phyloP scores from a whole-genome alignment of 2,888 invertebrate species.

The Trachelus tabidus region DNA sequence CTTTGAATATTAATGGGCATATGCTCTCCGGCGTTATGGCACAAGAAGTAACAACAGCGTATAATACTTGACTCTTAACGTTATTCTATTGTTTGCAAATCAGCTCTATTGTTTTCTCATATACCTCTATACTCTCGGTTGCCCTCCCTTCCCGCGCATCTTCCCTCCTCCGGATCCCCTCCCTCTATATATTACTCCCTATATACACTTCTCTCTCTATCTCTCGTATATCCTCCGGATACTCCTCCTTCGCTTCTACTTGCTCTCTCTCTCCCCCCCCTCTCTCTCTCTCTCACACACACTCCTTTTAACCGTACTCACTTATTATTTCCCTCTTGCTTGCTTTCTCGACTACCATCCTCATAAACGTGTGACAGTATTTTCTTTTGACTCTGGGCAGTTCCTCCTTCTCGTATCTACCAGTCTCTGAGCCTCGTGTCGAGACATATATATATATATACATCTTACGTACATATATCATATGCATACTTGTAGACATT shows the following conservation, averaged over 20 bases:
- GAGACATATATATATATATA: neutral
- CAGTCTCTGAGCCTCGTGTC: neutral
- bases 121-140: constrained; percentile 55
- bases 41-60: constrained; percentile 65
- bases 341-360: neutral
- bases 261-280: neutral
- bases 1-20: constrained; percentile 67
- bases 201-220: constrained; percentile 20
- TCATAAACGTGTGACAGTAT: neutral
- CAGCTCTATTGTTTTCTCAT: constrained; percentile 67
- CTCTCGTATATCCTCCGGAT: neutral
- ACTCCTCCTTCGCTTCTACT: neutral
- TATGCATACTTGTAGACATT: neutral
- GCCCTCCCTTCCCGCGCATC: constrained; percentile 30
- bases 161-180: constrained; percentile 17
- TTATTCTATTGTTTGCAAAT: constrained; percentile 68
- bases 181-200: constrained; percentile 2
- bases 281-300: constrained; percentile 10
- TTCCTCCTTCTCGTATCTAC: neutral
- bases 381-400: neutral
- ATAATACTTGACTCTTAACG: constrained; percentile 66
- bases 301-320: constrained; percentile 18
- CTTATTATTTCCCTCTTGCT: neutral
- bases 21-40: constrained; percentile 65
- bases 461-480: neutral